A percentile compares a stretch with the other conserved stretches of the same genome.
These are phyloP conservation scores for Sinohyriopsis cumingii DNA, from an alignment of 2,888 invertebrate genomes.

Conservation along the genomic window DNA sequence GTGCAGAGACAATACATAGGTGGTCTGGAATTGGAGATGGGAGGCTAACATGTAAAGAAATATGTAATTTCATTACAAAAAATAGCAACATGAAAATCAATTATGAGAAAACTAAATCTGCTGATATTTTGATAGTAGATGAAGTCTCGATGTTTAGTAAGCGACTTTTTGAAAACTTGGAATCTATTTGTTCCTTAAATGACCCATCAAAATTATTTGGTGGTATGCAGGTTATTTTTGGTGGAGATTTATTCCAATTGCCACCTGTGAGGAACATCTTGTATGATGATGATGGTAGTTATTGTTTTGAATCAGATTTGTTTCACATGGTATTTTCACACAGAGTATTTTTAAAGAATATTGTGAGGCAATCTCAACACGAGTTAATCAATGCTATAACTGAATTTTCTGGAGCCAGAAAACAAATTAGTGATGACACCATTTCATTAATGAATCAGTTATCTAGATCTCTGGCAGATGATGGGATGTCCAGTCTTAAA, in stretches of 20 bases:
- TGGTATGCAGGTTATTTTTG: too few species aligned
- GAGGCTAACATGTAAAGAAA: too few species aligned
- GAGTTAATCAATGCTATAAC: not conserved
- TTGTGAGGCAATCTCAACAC: constrained; percentile 6
- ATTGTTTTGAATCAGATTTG: too few species aligned
- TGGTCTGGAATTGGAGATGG: too few species aligned
- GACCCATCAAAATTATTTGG: not conserved
- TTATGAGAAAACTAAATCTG: too few species aligned
- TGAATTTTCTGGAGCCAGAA: not conserved
- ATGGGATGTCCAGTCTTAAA: not conserved
- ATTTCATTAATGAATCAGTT: constrained; percentile 1
- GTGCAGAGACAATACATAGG: too few species aligned
- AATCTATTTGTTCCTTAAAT: constrained; percentile 8
- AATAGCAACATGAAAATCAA: too few species aligned
- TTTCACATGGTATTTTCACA: constrained; percentile 11
- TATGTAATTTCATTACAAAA: too few species aligned
- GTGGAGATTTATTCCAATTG: too few species aligned
- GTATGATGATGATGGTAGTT: too few species aligned
- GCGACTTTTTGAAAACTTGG: constrained; percentile 10
- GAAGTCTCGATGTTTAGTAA: constrained; percentile 25
- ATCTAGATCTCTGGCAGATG: constrained; percentile 5
- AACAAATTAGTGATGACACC: not conserved
- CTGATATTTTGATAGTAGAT: not conserved
- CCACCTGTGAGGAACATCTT: too few species aligned
- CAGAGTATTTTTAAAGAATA: constrained; percentile 9